phyloP scores from a whole-genome alignment of 2,113 vertebrate species.

The Polyodon spathula region DNA sequence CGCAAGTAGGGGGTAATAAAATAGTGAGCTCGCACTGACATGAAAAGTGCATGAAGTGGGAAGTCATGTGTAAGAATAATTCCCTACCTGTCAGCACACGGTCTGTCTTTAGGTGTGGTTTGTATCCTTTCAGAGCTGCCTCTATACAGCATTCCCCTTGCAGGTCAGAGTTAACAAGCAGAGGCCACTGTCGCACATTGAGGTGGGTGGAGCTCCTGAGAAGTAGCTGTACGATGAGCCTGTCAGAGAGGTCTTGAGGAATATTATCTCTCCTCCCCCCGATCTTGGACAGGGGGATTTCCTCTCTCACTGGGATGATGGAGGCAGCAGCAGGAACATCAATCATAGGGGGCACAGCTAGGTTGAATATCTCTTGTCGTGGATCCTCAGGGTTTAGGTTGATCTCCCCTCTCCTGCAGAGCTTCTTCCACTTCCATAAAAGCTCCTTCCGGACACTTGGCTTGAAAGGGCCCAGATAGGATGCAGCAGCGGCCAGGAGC shows the following conservation, averaged over 20 bases:
- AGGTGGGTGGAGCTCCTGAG: constrained; percentile 36
- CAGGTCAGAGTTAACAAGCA: constrained; percentile 55
- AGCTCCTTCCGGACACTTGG: constrained; percentile 48
- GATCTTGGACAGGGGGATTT: constrained; percentile 37
- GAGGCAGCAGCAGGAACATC: constrained; percentile 2
- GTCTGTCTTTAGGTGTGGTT: background rate
- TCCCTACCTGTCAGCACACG: constrained; percentile 24
- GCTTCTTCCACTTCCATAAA: constrained; percentile 55
- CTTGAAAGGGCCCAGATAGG: constrained; percentile 65
- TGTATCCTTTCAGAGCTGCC: constrained; percentile 9
- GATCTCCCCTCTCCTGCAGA: constrained; percentile 49
- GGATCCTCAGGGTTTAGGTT: constrained; percentile 45
- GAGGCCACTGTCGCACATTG: constrained; percentile 43
- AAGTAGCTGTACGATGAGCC: constrained; percentile 43
- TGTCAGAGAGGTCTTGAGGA: constrained; percentile 28
- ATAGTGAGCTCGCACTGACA: too few relatives aligned
- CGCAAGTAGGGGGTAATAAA: too few relatives aligned
- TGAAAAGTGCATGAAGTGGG: background rate
- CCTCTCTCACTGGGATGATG: constrained; percentile 36
- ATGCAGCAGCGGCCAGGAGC: constrained; percentile 53
- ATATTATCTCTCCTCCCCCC: constrained; percentile 38
- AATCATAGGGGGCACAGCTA: constrained; percentile 20
- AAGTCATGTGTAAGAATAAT: background rate
- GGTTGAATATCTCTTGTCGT: constrained; percentile 9
- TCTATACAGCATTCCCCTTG: constrained; percentile 34